Evolutionary conservation across 2,888 invertebrate species (phyloP), one percentile per base, ranked within the genome.

Genomic region (Dastarcus helophoroides): DNA sequence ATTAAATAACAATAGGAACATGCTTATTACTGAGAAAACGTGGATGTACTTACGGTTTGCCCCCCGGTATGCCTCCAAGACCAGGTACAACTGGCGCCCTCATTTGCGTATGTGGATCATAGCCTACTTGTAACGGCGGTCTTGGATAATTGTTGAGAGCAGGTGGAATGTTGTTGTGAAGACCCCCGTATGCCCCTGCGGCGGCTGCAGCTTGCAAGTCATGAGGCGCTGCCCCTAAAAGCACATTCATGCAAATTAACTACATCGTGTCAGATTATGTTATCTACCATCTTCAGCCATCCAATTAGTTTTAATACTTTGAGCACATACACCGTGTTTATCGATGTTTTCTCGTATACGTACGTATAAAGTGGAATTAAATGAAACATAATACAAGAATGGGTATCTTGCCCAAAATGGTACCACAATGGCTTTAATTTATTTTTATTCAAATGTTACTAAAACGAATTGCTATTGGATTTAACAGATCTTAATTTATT

Each of bases 21-120:
- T n/a, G n/a, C n/a, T n/a, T n/a, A n/a, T n/a, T n/a, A n/a, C n/a
- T n/a, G n/a, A n/a, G n/a, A n/a, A n/a, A n/a, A n/a, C n/a, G 19
- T n/a, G n/a, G 9, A 15, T 26, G 29, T 34, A 79, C 83, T 81
- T 69, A 85, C 83, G 85, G 84, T 67, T 85, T 85, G 53, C 85
- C 85, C 38, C 83, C 82, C 34, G 82, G 80, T 43, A 82, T 76
- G 7, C 71, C 73, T 38, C 76, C 76, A 17, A 81, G 64, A 30
- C 73, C 68, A 29, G 73, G 69, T 37, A 73, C 71, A 16, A 74
- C 64, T 11, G 73, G 69, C 29, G 76, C 75, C 51, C 76, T 64
- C 75, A 76, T 76, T 48, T 72, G 73, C 26, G 71, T 65, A 51
- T 76, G 76, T 38, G 74, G 73, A 58, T 76, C 76, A 52, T 76